Conservation (phyloP, 92 coral and sea anemone species). For the Umimayanthus chanpuru region DNA sequence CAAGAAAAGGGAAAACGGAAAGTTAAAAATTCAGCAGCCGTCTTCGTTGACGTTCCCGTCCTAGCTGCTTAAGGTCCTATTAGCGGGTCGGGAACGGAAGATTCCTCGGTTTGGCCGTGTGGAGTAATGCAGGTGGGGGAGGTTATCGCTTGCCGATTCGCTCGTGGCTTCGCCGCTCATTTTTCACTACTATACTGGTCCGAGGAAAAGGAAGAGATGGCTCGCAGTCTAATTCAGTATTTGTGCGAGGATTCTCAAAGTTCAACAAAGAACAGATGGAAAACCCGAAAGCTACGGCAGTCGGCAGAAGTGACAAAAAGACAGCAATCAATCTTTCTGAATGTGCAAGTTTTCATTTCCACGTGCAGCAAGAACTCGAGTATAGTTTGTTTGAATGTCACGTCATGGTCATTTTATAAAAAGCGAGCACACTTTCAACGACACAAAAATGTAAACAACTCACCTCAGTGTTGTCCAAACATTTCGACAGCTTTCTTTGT, state of each 20-base stretch:
- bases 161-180: no score
- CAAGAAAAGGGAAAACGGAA: no score
- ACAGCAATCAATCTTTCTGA: not conserved
- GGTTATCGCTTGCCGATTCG: no score
- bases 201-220: no score
- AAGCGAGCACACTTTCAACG: not conserved
- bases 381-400: not conserved
- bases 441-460: slow-evolving; percentile 25
- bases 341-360: slow-evolving; percentile 5
- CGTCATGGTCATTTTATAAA: not conserved
- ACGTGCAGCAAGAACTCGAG: slow-evolving; percentile 25
- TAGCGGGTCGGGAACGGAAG: no score
- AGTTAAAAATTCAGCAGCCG: no score
- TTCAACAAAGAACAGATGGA: not conserved
- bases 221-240: no score
- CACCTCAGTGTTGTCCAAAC: slow-evolving; percentile 73
- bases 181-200: no score
- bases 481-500: slow-evolving; percentile 55
- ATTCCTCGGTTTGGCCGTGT: no score
- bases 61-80: no score
- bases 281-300: not conserved
- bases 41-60: no score
- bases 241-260: not conserved
- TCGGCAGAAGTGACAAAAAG: not conserved
- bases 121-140: no score